Percentiles rank a stretch among this genome's conserved stretches.
Evolutionary conservation across 2,113 vertebrate species (phyloP).

Genomic region (Psammodynastes pulverulentus): DNA sequence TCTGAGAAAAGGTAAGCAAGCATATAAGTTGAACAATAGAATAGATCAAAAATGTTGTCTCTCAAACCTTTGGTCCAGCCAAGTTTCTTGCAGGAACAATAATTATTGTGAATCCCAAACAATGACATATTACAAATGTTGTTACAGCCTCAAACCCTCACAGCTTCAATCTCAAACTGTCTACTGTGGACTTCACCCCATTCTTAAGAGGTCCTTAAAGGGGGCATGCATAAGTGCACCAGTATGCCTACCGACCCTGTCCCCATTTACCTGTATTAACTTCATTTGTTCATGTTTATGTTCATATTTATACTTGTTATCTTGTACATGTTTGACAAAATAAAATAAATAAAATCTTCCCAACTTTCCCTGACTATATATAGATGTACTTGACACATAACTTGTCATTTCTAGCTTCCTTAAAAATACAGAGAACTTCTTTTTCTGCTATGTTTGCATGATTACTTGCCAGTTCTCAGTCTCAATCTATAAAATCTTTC

Average conservation of each 20-base stretch:
- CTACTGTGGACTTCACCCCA: too few species aligned
- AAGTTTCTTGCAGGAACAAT: neutral
- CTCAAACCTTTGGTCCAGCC: neutral
- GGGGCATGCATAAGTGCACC: too few species aligned
- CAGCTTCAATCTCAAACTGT: too few species aligned
- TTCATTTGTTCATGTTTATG: too few species aligned
- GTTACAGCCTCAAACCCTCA: too few species aligned
- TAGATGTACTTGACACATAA: neutral
- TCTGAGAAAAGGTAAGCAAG: neutral
- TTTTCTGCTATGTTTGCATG: neutral
- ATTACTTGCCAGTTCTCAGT: neutral
- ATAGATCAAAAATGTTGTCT: neutral
- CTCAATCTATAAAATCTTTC: neutral
- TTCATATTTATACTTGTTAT: too few species aligned
- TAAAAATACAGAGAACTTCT: neutral
- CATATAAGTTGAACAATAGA: neutral
- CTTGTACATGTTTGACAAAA: too few species aligned
- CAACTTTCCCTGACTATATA: neutral
- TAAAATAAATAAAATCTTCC: too few species aligned
- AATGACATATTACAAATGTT: neutral
- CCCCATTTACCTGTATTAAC: too few species aligned
- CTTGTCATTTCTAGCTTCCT: neutral
- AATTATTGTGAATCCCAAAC: neutral
- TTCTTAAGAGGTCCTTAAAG: too few species aligned
- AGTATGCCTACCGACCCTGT: too few species aligned